Evolutionary conservation across 2,797 vertebrate genomes (phyloP).

Genomic region (Squalus acanthias): DNA sequence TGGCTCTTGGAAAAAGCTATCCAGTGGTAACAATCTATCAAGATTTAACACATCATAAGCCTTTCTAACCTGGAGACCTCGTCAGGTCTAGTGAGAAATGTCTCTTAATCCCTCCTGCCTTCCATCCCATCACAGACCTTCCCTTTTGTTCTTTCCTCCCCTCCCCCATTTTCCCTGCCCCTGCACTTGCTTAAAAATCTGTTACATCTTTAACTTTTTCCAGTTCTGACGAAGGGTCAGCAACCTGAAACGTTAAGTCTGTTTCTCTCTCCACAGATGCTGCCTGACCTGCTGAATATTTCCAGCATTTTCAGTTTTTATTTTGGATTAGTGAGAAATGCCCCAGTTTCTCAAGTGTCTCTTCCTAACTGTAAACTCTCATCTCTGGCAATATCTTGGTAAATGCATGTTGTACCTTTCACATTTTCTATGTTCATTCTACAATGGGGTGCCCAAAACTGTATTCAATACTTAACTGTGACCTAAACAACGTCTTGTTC

Average conservation of each 20-base stretch:
- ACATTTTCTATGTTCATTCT: background rate
- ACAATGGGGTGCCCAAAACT: background rate
- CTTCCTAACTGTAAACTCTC: background rate
- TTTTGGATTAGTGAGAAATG: background rate
- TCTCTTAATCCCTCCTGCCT: too few species aligned
- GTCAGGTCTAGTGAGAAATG: background rate
- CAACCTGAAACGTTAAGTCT: too few species aligned
- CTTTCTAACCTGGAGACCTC: background rate
- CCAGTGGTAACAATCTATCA: background rate
- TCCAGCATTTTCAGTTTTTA: too few species aligned
- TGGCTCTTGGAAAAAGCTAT: background rate
- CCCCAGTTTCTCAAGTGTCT: background rate
- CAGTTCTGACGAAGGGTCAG: too few species aligned
- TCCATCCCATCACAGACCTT: too few species aligned
- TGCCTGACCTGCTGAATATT: too few species aligned
- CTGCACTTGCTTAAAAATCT: too few species aligned
- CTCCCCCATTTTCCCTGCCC: too few species aligned
- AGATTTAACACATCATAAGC: background rate
- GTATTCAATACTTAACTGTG: background rate
- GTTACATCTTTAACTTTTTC: too few species aligned
- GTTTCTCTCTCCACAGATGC: too few species aligned
- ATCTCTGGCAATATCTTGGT: background rate
- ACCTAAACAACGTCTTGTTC: background rate
- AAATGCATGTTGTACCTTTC: background rate
- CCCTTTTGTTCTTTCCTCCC: too few species aligned